A percentile compares a stretch with the other conserved stretches of the same genome.
phyloP scores from a whole-genome alignment of 2,888 invertebrate genomes.

The Coecobrya sp. region DNA sequence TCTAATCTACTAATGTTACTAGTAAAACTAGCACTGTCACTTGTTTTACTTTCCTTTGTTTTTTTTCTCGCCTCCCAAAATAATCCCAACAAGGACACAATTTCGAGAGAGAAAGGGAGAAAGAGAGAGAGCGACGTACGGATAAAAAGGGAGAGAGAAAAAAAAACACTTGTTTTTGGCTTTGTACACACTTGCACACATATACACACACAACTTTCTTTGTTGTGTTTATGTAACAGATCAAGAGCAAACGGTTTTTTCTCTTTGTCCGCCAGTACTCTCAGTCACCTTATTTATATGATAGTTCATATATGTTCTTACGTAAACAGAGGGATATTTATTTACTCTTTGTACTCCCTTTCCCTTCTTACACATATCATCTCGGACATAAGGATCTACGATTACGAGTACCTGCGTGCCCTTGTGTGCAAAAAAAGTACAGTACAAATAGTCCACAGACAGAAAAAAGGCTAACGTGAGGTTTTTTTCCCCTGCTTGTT shows the following conservation, averaged over 20 bases:
- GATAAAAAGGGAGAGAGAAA: conserved; percentile 1
- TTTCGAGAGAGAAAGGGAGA: background rate
- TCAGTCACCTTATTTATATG: background rate
- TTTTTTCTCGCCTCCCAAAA: conserved; percentile 8
- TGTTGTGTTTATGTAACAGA: conserved; percentile 44
- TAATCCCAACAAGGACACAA: background rate
- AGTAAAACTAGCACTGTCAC: background rate
- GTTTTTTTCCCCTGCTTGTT: background rate
- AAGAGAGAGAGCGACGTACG: background rate
- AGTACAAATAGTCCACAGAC: background rate
- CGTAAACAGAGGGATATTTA: background rate
- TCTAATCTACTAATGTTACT: conserved; percentile 8
- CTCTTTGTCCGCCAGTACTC: background rate
- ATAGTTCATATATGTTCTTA: background rate
- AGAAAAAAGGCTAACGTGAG: too few species aligned
- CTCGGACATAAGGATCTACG: background rate
- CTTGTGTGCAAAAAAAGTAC: background rate
- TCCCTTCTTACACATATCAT: background rate
- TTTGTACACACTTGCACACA: conserved; percentile 4
- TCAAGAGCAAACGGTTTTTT: conserved; percentile 41
- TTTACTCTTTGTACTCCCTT: background rate
- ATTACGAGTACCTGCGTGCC: background rate
- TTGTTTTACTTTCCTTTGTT: background rate
- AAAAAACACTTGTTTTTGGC: conserved; percentile 35
- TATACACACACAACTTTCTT: background rate